Evolutionary conservation across 2,113 vertebrate genomes (phyloP).

Genomic region (Daboia siamensis): DNA sequence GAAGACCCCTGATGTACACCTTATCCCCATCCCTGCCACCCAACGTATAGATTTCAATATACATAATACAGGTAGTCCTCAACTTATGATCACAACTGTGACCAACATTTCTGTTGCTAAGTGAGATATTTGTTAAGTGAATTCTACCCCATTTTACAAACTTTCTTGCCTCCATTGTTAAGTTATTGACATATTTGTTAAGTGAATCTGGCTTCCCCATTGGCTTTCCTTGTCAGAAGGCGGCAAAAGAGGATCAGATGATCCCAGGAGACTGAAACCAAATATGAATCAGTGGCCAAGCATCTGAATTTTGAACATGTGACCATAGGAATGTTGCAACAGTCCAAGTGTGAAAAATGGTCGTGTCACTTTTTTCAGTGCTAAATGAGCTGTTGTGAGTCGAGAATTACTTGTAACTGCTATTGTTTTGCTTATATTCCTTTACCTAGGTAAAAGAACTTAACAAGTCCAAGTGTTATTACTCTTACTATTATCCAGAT

Average conservation of each 20-base stretch:
- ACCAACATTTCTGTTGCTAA: not conserved
- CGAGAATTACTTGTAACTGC: not conserved
- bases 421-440: not conserved
- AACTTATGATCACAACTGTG: not conserved
- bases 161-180: not conserved
- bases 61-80: not conserved
- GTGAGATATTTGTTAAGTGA: not conserved
- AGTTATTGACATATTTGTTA: not conserved
- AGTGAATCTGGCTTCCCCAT: not conserved
- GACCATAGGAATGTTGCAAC: not conserved
- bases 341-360: not conserved
- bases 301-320: not conserved
- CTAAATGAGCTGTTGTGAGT: not conserved
- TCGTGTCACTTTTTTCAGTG: not conserved
- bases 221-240: not conserved
- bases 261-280: not conserved
- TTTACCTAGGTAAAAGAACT: not conserved
- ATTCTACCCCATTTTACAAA: not conserved
- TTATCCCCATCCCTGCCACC: not conserved
- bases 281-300: not conserved
- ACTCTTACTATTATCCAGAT: not conserved
- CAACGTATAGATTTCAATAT: not conserved
- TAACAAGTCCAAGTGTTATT: not conserved
- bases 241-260: not conserved
- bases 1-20: not conserved